phyloP scores from a whole-genome alignment of 2,888 invertebrate genomes.

The Branchellion lobata region DNA sequence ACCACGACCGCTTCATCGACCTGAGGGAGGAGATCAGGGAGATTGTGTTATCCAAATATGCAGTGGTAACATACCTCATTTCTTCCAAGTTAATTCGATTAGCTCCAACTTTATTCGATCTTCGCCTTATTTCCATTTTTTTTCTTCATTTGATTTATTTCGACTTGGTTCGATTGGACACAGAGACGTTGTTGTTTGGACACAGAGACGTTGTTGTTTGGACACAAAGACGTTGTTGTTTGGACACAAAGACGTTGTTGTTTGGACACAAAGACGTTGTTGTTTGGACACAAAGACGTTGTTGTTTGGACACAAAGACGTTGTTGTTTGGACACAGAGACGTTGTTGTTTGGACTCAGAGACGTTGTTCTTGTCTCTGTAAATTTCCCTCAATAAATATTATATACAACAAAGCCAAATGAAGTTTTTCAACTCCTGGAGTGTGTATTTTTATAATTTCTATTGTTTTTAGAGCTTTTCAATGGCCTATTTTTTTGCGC shows the following conservation, averaged over 20 bases:
- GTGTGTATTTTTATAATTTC: not conserved
- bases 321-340: no score
- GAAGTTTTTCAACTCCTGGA: not conserved
- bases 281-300: no score
- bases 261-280: no score
- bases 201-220: no score
- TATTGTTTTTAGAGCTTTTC: no score
- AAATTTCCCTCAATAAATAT: not conserved
- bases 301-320: no score
- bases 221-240: no score
- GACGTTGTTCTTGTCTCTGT: not conserved
- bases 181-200: no score
- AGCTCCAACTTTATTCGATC: not conserved
- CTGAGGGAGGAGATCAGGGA: constrained; percentile 62
- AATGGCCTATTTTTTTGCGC: not conserved
- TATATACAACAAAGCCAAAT: not conserved
- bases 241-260: no score
- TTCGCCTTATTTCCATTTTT: not conserved
- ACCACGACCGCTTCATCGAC: constrained; percentile 62
- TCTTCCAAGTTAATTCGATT: no score
- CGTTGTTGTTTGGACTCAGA: no score
- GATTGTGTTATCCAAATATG: constrained; percentile 53
- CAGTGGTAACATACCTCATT: not conserved
- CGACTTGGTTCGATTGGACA: not conserved
- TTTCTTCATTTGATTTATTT: not conserved